Base-by-base conservation (phyloP, 2,888 invertebrate genomes). In the Andrena trimmerana region DNA sequence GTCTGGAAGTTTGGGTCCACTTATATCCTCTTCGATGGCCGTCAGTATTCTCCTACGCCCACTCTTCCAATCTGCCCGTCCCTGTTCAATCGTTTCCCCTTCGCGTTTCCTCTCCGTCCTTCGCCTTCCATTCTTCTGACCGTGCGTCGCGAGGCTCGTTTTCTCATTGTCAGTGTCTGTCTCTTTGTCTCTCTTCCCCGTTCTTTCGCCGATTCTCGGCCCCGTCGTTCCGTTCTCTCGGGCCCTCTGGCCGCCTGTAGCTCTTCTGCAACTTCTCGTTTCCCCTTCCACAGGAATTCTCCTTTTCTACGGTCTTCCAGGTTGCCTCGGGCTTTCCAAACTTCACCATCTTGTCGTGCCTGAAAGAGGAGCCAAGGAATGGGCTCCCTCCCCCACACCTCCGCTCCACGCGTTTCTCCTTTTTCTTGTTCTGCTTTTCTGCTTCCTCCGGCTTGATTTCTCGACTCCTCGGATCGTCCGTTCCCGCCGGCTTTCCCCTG, bases 301-400 rank as follows among this genome's bases (percentile, higher is more conserved):
- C 85, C 83, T 86, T 81, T 85, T 75, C 81, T 85, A 76, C 79
- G 63, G 74, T 77, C 78, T 78, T 80, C 67, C 85, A 75, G 85
- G 78, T 87, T 84, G 89, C 88, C 90, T 87, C 86, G 79, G 90
- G 90, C 88, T 90, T 88, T 88, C 84, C 88, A 88, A 91, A 91
- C 91, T 91, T 91, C 87, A 86, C 86, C 90, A 90, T 90, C 88
- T 89, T 87, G 84, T 81, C 83, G 57, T 84, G 84, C 81, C 87
- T 86, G 80, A 85, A 88, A 88, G 87, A 88, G 86, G 83, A 86
- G 60, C 57, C 73, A 62, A 68, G 75, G 70, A 77, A 62, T 24
- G 50, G 10, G 42, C 42, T 48, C 60, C 65, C 42, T 33, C 62
- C 59, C 42, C 42, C 73, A 16, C 16, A n/a, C 50, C 20, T 29